phyloP scores from a whole-genome alignment of 2,888 invertebrate genomes.

The Volucella bombylans region DNA sequence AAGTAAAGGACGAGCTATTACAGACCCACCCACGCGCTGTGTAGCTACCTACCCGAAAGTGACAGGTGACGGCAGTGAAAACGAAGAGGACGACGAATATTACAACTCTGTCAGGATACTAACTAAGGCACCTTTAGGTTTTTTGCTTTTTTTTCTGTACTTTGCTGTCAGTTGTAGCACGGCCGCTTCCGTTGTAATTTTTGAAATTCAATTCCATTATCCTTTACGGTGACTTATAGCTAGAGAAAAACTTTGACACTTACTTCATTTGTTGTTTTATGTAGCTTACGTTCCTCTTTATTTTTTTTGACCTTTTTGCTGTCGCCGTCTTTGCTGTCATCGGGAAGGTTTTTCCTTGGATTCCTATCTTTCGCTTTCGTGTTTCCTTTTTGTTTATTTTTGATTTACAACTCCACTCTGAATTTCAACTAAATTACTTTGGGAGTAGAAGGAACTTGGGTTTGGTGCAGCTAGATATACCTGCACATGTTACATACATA shows the following conservation, averaged over 20 bases:
- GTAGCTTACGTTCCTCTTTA: background rate
- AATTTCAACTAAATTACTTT: constrained; percentile 24
- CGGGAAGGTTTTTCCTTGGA: background rate
- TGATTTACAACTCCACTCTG: constrained; percentile 32
- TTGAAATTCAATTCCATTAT: constrained; percentile 69
- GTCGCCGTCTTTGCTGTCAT: background rate
- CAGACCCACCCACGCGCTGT: background rate
- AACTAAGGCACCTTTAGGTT: constrained; percentile 7
- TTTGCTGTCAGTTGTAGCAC: constrained; percentile 2
- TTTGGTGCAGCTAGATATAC: background rate
- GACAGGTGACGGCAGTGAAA: constrained; percentile 50
- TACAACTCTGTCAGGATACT: no score
- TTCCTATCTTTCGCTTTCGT: background rate
- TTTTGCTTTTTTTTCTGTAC: background rate
- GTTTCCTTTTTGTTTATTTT: constrained; percentile 5
- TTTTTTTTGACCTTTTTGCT: background rate
- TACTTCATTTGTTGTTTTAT: constrained; percentile 40
- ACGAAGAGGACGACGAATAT: constrained; percentile 11
- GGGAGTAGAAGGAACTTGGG: background rate
- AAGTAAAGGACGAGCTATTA: constrained; percentile 50
- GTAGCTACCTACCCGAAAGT: constrained; percentile 18
- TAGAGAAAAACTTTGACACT: constrained; percentile 50
- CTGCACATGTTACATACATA: background rate
- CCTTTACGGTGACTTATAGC: constrained; percentile 34
- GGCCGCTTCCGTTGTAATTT: constrained; percentile 45